Conservation (phyloP, 2,797 vertebrate genomes). For the Onychomys torridus region DNA sequence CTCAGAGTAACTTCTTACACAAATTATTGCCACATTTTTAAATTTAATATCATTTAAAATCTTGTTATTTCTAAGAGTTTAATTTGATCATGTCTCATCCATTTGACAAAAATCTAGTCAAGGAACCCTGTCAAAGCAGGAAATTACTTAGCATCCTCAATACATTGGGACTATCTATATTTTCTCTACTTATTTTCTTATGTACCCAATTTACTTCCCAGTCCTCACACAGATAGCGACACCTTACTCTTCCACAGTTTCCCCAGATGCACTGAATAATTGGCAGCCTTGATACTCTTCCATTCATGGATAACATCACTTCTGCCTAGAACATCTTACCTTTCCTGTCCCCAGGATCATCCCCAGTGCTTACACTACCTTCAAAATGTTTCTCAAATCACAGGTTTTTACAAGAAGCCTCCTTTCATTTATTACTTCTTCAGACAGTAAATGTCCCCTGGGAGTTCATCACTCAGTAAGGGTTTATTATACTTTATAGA, state of each 20-base stretch:
- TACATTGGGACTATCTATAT: accelerated
- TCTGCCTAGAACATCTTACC: background rate
- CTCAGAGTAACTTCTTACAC: background rate
- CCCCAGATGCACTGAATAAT: background rate
- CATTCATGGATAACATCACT: background rate
- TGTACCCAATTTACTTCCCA: background rate
- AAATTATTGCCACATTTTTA: background rate
- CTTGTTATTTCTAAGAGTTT: background rate
- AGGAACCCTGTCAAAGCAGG: accelerated
- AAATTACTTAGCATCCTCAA: accelerated
- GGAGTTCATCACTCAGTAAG: background rate
- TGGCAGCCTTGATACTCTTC: background rate
- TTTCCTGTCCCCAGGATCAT: background rate
- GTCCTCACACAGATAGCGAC: background rate
- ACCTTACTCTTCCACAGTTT: background rate
- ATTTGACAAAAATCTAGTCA: background rate
- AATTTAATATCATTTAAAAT: background rate
- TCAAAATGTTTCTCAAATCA: background rate
- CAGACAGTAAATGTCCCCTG: background rate
- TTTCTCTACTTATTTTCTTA: background rate
- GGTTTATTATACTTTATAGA: background rate
- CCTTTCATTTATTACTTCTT: background rate
- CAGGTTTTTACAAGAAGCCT: background rate
- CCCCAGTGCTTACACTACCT: background rate
- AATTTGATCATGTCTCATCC: background rate